Evolutionary conservation across 2,113 vertebrate genomes (phyloP), one percentile per base, ranked within the genome.

Genomic region (Cromileptes altivelis): DNA sequence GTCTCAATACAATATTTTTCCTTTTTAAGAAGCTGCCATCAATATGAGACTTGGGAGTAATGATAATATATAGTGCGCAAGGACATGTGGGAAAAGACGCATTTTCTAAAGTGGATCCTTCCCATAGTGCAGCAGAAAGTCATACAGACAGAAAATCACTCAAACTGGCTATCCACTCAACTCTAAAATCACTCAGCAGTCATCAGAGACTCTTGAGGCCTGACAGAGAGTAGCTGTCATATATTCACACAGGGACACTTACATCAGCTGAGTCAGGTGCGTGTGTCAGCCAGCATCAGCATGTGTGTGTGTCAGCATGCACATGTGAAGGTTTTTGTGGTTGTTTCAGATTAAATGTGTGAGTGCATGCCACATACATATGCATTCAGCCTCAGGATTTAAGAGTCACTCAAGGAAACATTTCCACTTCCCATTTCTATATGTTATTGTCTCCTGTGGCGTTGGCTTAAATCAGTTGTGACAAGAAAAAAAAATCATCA

Each of bases 141-240:
- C 89, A 82, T 27, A 78, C 18, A 71, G 84, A 86, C 70, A 82
- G 72, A 80, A 86, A 89, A 93, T 89, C 79, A 90, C 83, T 91
- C 85, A 88, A 82, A 92, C 76, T 80, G 72, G 84, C 88, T 88
- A 91, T 88, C 71, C 88, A 90, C 92, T 93, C 85, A 86, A 90
- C 82, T 92, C 79, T 85, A 88, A 89, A 93, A 91, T 91, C 93
- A 90, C 84, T 91, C 86, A 67, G 80, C 72, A 85, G 74, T 91
- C 93, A 91, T 92, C 82, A 85, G 82, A 90, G 84, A 83, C 82
- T 88, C 88, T 90, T 40, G 75, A 90, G 82, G 76, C 78, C 82
- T 83, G 88, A 90, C 82, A 73, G 81, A 87, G 82, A 92, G 79
- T 55, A 75, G 85, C 85, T 88, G 90, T 86, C 93, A 91, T 78